Base-by-base conservation (phyloP, 2,797 vertebrate species). In the Macropus fuliginosus region DNA sequence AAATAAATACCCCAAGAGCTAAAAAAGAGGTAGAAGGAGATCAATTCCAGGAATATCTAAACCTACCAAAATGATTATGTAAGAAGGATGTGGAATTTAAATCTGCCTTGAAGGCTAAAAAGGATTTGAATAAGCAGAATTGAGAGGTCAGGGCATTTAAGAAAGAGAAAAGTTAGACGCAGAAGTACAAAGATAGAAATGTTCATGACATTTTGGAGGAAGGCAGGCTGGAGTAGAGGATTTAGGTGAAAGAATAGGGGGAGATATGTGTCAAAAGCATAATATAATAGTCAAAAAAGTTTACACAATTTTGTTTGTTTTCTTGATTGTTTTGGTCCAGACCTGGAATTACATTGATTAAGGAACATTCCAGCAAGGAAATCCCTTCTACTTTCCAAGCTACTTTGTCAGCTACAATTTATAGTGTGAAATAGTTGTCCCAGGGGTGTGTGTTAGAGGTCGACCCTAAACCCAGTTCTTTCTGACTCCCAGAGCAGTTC, bases 231-330 rank as follows among this genome's bases (percentile, higher is more conserved):
- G 24, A 52, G 54, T 52, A 55, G 62, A 91, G 56, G 24, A 31
- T 27, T 0, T 6, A 34, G 1, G 1, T 27, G 9, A 54, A 12
- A 81, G 13, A 11, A 10, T 13, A n/a, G 14, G 9, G 74, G 18
- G 50, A 92, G 28, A 8, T 81, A 81, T 46, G 8, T 81, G 46
- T 46, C 40, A 21, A 27, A 46, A 81, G n/a, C 0, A 0, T 40
- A 40, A 40, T 4, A 46, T 0, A 11, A 27, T 46, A 81, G 0
- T 8, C 74, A 81, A 81, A 46, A 81, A 40, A 21, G 4, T 40
- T 74, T 21, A 74, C 74, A 81, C 40, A 81, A 46, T 81, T 27
- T 46, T 81, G 6, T 46, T 81, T 81, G 18, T 11, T 81, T 81
- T 3, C 12, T 66, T 66, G 34, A 12, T 62, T 62, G 10, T n/a